Percentiles rank a stretch among this genome's conserved stretches.
Conservation (phyloP, 2,113 vertebrate genomes). For the Poeciliopsis occidentalis region DNA sequence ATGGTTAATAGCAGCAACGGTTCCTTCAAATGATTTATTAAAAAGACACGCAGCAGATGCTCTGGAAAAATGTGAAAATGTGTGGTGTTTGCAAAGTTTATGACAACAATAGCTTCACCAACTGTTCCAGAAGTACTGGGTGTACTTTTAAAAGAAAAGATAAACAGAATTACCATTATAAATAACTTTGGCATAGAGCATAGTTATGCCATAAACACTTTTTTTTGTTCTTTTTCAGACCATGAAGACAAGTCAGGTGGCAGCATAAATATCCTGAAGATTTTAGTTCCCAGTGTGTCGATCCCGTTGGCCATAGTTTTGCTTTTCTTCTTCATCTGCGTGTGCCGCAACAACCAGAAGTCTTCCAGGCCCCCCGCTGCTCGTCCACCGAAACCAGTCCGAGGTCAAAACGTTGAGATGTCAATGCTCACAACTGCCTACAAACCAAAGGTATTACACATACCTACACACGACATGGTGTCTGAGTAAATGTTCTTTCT, state of each 20-base stretch:
- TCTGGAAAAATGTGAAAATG: no score
- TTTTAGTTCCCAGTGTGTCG: constrained; percentile 94
- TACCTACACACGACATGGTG: neutral
- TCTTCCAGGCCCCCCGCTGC: constrained; percentile 84
- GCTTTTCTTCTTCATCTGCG: constrained; percentile 97
- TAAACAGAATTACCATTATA: no score
- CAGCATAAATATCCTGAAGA: constrained; percentile 96
- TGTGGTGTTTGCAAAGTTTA: no score
- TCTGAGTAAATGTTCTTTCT: neutral
- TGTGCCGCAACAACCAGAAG: constrained; percentile 97
- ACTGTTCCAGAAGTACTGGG: no score
- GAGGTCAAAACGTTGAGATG: constrained; percentile 98
- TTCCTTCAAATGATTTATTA: no score
- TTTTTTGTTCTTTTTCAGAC: constrained; percentile 70
- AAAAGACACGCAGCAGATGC: no score
- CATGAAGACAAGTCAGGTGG: constrained; percentile 86
- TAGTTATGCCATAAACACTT: neutral
- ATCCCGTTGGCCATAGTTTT: constrained; percentile 94
- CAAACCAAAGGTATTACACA: constrained; percentile 91
- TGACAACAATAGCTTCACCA: no score
- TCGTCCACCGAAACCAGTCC: constrained; percentile 90
- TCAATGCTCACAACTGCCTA: constrained; percentile 94
- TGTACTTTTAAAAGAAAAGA: no score
- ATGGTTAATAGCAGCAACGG: no score
- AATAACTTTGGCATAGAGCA: neutral